Conservation (phyloP, 2,888 invertebrate genomes). For the Drosophila gaucha region DNA sequence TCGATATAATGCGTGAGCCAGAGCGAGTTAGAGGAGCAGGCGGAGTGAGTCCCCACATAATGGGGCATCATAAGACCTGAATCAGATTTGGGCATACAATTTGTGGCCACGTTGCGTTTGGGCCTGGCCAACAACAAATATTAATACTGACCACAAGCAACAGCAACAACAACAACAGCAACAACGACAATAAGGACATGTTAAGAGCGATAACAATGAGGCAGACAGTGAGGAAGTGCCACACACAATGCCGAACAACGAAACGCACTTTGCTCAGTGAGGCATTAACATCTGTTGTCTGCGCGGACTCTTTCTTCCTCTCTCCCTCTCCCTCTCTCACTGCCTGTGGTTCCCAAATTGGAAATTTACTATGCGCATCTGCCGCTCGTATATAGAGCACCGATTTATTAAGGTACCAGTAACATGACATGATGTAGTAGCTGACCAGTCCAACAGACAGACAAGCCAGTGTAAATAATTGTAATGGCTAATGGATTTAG, state of each 20-base stretch:
- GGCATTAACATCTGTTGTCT: conserved; percentile 77
- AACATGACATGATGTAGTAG: conserved; percentile 7
- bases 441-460: conserved; percentile 2
- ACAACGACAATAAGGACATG: conserved; percentile 29
- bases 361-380: conserved; percentile 27
- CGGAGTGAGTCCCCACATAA: conserved; percentile 17
- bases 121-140: conserved; percentile 43
- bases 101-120: conserved; percentile 69
- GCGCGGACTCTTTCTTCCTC: background rate
- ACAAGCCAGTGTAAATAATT: conserved; percentile 37
- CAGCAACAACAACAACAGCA: conserved; percentile 29
- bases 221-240: conserved; percentile 31
- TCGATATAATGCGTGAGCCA: conserved; percentile 68
- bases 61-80: conserved; percentile 66
- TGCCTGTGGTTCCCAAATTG: conserved; percentile 2
- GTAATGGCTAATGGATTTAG: conserved; percentile 53
- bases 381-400: conserved; percentile 6
- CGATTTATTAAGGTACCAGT: conserved; percentile 45
- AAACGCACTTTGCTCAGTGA: conserved; percentile 77
- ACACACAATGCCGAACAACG: conserved; percentile 64
- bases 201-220: conserved; percentile 35
- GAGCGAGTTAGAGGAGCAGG: conserved; percentile 38
- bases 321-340: background rate
- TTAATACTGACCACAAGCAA: conserved; percentile 63
- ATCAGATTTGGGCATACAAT: conserved; percentile 67